Conservation (phyloP, 2,797 vertebrate genomes). For the Notolepis coatsorum region DNA sequence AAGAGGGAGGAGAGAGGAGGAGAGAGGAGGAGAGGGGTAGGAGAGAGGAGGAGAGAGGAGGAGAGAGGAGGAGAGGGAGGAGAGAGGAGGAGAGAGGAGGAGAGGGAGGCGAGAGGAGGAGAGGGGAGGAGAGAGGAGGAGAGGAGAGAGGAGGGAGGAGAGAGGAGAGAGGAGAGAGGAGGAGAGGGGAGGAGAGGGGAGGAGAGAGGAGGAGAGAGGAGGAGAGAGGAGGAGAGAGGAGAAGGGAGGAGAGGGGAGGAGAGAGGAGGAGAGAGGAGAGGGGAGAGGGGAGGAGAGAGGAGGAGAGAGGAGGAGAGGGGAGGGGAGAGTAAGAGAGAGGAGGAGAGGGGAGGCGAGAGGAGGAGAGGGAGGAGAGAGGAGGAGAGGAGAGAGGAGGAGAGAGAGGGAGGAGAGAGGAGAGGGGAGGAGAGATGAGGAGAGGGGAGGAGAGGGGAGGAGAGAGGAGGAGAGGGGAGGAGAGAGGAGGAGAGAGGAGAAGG, state of each 20-base stretch:
- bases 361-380: no score
- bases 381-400: no score
- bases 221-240: constrained; percentile 64
- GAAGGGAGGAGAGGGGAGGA: no score
- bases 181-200: no score
- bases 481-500: constrained; percentile 31
- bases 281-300: constrained; percentile 49
- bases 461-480: constrained; percentile 53
- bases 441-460: constrained; percentile 59
- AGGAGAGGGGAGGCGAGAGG: constrained; percentile 48
- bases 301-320: no score
- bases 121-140: no score
- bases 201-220: constrained; percentile 15
- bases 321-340: no score
- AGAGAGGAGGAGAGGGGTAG: no score
- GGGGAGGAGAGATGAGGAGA: constrained; percentile 36
- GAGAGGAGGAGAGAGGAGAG: no score
- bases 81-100: constrained; percentile 54
- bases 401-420: background rate
- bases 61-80: no score
- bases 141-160: constrained; percentile 17
- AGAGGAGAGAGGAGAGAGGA: constrained; percentile 60
- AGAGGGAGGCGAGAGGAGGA: no score
- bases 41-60: no score
- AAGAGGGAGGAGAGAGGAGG: constrained; percentile 38